A percentile compares a stretch with the other conserved stretches of the same genome.
Conservation (phyloP, 2,888 invertebrate species). For the Calliopum simillimum region DNA sequence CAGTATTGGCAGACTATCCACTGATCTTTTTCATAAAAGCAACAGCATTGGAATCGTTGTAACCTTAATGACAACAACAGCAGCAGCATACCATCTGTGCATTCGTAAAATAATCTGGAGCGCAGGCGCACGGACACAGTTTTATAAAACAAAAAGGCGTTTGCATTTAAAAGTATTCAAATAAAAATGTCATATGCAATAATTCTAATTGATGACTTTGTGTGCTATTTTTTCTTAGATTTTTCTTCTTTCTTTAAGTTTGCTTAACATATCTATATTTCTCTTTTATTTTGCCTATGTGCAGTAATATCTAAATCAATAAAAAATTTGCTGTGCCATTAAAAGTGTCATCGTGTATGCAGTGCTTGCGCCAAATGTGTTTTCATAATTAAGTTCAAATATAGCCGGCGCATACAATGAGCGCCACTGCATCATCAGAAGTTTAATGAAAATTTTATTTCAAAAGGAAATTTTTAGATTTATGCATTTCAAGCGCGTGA, state of each 20-base stretch:
- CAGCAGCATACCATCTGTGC: not conserved
- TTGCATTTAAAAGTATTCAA: not conserved
- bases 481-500: not conserved
- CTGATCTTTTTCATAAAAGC: too few relatives aligned
- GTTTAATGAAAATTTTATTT: too few relatives aligned
- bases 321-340: not conserved
- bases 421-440: too few relatives aligned
- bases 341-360: not conserved
- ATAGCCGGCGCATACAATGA: constrained; percentile 16
- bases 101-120: not conserved
- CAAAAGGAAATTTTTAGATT: too few relatives aligned
- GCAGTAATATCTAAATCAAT: not conserved
- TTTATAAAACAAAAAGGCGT: too few relatives aligned
- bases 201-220: too few relatives aligned
- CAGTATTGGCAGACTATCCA: too few relatives aligned
- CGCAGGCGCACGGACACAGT: constrained; percentile 1
- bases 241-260: too few relatives aligned
- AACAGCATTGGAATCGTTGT: not conserved
- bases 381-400: constrained; percentile 33
- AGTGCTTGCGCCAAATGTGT: not conserved
- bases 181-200: not conserved
- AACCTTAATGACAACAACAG: constrained; percentile 24
- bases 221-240: too few relatives aligned
- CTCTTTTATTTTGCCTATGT: too few relatives aligned
- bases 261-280: too few relatives aligned